Conservation (phyloP, 1,140 invertebrate genomes). For the Camponotus floridanus region DNA sequence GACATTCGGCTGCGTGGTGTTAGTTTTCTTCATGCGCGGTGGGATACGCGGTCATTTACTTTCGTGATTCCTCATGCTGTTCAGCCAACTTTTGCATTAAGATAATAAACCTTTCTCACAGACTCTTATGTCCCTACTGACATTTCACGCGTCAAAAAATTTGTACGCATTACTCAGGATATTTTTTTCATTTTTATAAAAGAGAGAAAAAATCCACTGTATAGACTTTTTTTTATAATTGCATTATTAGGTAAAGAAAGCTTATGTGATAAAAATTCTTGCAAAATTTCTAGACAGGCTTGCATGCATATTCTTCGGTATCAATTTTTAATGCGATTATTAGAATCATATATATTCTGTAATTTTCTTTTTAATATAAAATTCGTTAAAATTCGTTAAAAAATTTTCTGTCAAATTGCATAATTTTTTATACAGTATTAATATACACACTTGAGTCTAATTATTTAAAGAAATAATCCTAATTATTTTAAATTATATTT, state of each 20-base stretch:
- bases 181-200: neutral
- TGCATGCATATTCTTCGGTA: neutral
- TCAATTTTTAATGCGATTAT: too few relatives aligned
- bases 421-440: too few relatives aligned
- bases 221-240: neutral
- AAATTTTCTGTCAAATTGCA: neutral
- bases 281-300: neutral
- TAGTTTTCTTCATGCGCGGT: conserved; percentile 26
- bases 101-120: neutral
- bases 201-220: too few relatives aligned
- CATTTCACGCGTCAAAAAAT: neutral
- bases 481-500: neutral
- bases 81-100: conserved; percentile 47
- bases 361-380: neutral
- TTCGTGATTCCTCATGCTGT: conserved; percentile 45
- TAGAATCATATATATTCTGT: neutral
- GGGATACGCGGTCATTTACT: conserved; percentile 32
- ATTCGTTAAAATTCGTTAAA: too few relatives aligned
- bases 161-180: neutral
- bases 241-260: neutral
- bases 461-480: neutral
- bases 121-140: neutral
- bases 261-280: neutral
- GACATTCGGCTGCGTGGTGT: conserved; percentile 42
- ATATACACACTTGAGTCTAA: neutral